phyloP scores from a whole-genome alignment of 1,140 invertebrate species.

The Pogonognathellus flavescens region DNA sequence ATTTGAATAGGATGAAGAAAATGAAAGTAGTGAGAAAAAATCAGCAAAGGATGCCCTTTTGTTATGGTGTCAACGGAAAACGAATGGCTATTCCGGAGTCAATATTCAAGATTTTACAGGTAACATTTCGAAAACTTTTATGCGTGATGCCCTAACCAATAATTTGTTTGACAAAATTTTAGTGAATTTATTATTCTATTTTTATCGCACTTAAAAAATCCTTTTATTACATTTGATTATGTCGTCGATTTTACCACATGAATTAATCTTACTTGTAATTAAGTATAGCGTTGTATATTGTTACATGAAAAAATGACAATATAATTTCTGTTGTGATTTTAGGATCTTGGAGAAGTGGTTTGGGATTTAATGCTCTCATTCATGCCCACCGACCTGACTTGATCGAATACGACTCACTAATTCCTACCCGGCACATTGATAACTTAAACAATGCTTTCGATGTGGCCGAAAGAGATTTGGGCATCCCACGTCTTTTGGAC shows the following conservation, averaged over 20 bases:
- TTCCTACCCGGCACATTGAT: conserved; percentile 84
- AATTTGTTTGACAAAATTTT: no score
- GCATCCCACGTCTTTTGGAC: conserved; percentile 87
- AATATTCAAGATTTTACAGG: conserved; percentile 84
- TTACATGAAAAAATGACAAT: neutral
- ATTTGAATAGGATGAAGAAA: conserved; percentile 87
- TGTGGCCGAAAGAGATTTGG: conserved; percentile 90
- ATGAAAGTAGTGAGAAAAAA: conserved; percentile 97
- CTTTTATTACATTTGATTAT: no score
- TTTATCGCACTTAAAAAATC: no score
- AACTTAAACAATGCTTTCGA: conserved; percentile 97
- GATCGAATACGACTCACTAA: conserved; percentile 85
- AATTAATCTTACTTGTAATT: no score
- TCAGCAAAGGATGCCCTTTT: conserved; percentile 98
- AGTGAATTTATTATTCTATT: no score
- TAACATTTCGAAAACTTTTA: conserved; percentile 67
- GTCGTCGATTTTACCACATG: no score
- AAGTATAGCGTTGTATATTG: neutral
- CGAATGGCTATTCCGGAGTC: conserved; percentile 90
- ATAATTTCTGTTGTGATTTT: conserved; percentile 67
- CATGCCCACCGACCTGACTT: conserved; percentile 95
- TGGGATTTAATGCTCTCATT: conserved; percentile 97
- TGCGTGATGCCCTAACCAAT: no score
- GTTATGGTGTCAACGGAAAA: conserved; percentile 98
- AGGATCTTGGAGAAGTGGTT: conserved; percentile 93